Evolutionary conservation across 2,888 invertebrate species (phyloP).

Genomic region (Elgonia sp.): DNA sequence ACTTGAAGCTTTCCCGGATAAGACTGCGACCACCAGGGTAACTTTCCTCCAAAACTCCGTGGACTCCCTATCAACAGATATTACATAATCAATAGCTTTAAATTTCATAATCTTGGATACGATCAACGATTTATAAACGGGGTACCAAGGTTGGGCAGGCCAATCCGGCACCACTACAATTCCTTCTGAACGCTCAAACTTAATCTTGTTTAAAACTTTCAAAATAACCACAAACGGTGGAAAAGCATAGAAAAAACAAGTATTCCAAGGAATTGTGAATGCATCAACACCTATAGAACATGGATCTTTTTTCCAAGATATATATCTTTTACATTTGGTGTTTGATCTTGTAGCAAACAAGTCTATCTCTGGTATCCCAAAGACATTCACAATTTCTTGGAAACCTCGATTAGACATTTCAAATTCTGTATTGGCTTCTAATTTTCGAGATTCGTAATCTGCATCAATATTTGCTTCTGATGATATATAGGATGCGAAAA

Average conservation of each 20-base stretch:
- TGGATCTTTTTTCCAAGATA: slow-evolving; percentile 69
- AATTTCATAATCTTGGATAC: slow-evolving; percentile 55
- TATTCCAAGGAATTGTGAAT: background rate
- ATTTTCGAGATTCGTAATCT: slow-evolving; percentile 50
- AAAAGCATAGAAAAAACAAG: background rate
- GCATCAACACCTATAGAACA: slow-evolving; percentile 16
- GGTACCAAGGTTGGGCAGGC: slow-evolving; percentile 80
- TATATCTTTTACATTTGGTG: slow-evolving; percentile 60
- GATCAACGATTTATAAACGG: slow-evolving; percentile 53
- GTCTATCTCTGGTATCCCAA: slow-evolving; percentile 24
- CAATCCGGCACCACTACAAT: slow-evolving; percentile 70
- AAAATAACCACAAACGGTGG: background rate
- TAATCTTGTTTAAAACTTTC: background rate
- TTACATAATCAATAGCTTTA: slow-evolving; percentile 18
- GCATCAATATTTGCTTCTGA: slow-evolving; percentile 29
- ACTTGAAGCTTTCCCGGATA: slow-evolving; percentile 53
- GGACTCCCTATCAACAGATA: slow-evolving; percentile 39
- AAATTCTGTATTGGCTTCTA: slow-evolving; percentile 54
- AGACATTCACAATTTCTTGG: slow-evolving; percentile 6
- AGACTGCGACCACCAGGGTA: slow-evolving; percentile 46
- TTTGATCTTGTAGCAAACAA: slow-evolving; percentile 52
- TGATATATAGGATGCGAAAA: slow-evolving; percentile 65
- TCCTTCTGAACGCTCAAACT: background rate
- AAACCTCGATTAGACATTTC: slow-evolving; percentile 32
- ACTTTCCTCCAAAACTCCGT: slow-evolving; percentile 14